Evolutionary conservation across 1,140 invertebrate species (phyloP).

Genomic region (Eriocheir sinensis): DNA sequence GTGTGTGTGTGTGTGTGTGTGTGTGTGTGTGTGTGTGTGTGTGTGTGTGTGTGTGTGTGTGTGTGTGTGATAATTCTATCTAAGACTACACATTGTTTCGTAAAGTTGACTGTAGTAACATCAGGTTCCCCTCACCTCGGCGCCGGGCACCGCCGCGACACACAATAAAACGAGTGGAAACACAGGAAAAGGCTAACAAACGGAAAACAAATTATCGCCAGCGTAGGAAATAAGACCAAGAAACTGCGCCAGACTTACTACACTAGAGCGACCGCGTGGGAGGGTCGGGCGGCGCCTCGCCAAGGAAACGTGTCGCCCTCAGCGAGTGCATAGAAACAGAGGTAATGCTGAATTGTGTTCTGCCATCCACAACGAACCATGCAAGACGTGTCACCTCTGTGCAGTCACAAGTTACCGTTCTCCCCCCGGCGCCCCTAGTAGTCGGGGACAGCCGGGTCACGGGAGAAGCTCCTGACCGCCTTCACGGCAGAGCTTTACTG

Average conservation of each 20-base stretch:
- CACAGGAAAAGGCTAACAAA: slow-evolving; percentile 14
- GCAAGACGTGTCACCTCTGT: slow-evolving; percentile 20
- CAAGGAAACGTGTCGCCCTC: too few relatives aligned
- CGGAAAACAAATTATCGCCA: slow-evolving; percentile 15
- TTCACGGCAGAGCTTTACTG: background rate
- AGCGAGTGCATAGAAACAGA: slow-evolving; percentile 5
- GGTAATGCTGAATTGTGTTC: background rate
- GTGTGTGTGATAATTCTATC: background rate
- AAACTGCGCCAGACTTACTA: slow-evolving; percentile 4
- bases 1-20: slow-evolving; percentile 42
- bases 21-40: slow-evolving; percentile 38
- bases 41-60: slow-evolving; percentile 33
- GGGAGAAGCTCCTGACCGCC: background rate
- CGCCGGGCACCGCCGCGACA: background rate
- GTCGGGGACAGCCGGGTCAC: background rate
- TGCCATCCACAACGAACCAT: slow-evolving; percentile 14
- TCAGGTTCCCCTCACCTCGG: background rate
- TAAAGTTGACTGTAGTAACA: background rate
- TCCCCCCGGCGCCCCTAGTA: background rate
- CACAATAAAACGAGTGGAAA: background rate
- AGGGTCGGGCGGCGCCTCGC: background rate
- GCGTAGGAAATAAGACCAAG: slow-evolving; percentile 13
- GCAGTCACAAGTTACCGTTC: background rate
- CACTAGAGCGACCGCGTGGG: slow-evolving; percentile 7
- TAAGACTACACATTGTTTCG: slow-evolving; percentile 3